These are phyloP conservation scores for Rhagonycha lutea DNA, from an alignment of 2,888 invertebrate genomes.

Conservation along the genomic window DNA sequence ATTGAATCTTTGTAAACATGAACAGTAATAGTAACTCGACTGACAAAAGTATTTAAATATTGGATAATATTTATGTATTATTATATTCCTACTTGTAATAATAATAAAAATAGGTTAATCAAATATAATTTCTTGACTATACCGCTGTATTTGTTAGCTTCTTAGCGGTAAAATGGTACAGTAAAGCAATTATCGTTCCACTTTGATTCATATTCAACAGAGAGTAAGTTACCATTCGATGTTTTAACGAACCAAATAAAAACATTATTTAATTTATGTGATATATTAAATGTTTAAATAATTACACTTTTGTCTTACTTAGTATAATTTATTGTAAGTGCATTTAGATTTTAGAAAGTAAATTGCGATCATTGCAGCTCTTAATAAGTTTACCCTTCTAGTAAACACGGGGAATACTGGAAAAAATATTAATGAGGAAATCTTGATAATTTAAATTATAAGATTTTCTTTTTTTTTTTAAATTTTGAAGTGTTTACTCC, in stretches of 20 bases:
- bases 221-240: slow-evolving; percentile 16
- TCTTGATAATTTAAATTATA: background rate
- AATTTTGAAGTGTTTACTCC: background rate
- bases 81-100: background rate
- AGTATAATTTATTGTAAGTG: background rate
- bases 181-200: slow-evolving; percentile 29
- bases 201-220: slow-evolving; percentile 19
- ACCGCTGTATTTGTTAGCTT: slow-evolving; percentile 19
- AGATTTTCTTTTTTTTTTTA: too few species aligned
- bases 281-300: background rate
- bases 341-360: background rate
- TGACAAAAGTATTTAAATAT: background rate
- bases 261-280: background rate
- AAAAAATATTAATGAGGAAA: background rate
- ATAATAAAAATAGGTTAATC: slow-evolving; percentile 1
- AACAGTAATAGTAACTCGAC: background rate
- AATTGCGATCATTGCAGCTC: background rate
- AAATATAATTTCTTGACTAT: slow-evolving; percentile 16
- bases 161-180: slow-evolving; percentile 27
- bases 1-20: background rate
- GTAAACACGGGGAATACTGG: background rate
- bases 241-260: background rate
- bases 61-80: background rate
- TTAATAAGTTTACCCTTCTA: background rate
- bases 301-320: background rate